Conservation (phyloP, 37 sponge, comb jelly and placozoan species). For the Mnemiopsis leidyi region DNA sequence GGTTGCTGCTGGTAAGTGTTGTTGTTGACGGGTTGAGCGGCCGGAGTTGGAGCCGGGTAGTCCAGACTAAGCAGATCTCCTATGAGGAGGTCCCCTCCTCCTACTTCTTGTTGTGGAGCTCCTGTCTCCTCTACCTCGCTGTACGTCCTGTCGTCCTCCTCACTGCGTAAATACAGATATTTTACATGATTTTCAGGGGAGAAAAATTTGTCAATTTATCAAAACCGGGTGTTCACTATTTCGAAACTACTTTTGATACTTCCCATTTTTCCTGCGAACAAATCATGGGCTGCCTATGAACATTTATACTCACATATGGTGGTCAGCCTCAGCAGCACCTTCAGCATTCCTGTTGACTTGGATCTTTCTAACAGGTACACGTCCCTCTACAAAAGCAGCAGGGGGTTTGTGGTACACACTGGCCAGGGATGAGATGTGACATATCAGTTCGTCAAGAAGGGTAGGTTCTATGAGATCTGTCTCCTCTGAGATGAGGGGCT, state of each 20-base stretch:
- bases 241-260: background rate
- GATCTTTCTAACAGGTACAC: conserved; percentile 83
- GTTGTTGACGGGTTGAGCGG: background rate
- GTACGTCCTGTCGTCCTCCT: background rate
- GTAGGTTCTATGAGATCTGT: conserved; percentile 95
- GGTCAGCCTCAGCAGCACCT: background rate
- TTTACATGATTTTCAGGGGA: no score
- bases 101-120: conserved; percentile 47
- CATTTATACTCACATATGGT: conserved; percentile 19
- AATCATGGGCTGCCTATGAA: background rate
- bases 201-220: no score
- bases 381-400: conserved; percentile 92
- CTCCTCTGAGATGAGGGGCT: conserved; percentile 97
- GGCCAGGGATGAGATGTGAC: conserved; percentile 94
- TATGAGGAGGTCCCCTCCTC: conserved; percentile 75
- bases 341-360: conserved; percentile 70
- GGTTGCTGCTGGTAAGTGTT: background rate
- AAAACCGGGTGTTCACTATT: no score
- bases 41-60: conserved; percentile 55
- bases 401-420: conserved; percentile 99
- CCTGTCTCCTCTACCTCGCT: conserved; percentile 30
- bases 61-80: conserved; percentile 87
- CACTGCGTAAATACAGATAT: background rate
- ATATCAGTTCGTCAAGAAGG: conserved; percentile 93
- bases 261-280: no score